Conservation (phyloP, 2,113 vertebrate species). For the Tragulus kanchil region DNA sequence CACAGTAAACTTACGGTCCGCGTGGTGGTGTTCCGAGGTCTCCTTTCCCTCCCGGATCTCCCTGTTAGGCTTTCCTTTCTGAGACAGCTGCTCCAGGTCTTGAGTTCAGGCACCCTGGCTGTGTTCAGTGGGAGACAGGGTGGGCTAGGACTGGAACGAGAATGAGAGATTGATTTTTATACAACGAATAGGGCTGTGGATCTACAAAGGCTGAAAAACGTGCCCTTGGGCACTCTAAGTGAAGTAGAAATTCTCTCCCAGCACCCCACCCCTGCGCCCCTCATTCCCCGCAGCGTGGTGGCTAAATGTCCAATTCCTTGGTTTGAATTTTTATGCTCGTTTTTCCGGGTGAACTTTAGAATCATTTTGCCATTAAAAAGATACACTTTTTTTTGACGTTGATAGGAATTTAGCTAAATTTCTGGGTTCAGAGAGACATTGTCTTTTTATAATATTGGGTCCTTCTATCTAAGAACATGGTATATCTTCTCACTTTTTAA, state of each 20-base stretch:
- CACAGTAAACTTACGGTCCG: neutral
- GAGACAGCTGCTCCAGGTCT: neutral
- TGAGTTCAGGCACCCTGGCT: neutral
- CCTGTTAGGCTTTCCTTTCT: neutral
- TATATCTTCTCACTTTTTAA: neutral
- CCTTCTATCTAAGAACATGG: neutral
- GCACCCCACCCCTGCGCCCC: neutral
- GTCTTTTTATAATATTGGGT: neutral
- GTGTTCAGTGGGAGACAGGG: neutral
- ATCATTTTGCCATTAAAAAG: neutral
- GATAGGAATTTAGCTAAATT: neutral
- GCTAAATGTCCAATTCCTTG: neutral
- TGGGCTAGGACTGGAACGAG: neutral
- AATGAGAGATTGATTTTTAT: neutral
- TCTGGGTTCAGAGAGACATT: neutral
- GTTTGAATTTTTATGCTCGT: neutral
- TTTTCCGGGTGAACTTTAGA: neutral
- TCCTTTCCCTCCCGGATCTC: neutral
- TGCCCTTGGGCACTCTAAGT: neutral
- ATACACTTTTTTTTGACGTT: neutral
- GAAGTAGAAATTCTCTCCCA: neutral
- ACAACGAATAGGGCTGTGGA: neutral
- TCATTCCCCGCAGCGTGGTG: neutral
- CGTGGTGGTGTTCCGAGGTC: neutral
- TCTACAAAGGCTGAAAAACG: neutral